Base-by-base conservation (phyloP, 2,888 invertebrate genomes). In the Coenonympha arcania region DNA sequence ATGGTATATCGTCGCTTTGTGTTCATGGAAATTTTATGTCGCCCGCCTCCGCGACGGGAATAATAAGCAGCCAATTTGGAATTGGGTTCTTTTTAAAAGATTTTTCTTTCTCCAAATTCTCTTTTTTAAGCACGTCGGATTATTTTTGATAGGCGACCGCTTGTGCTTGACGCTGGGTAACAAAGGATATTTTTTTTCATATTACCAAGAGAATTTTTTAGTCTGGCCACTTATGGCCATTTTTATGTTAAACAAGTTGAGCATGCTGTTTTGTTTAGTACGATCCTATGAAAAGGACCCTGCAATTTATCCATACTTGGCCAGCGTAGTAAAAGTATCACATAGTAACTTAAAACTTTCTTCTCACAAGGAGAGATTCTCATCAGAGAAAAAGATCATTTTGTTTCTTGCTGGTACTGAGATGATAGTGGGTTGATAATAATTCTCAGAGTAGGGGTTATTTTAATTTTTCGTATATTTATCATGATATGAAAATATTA, bases 1-100 rank as follows among this genome's bases (percentile, higher is more conserved):
- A 63, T 56, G 52, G 61, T 56, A 56, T 66, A 72, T 71, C 70
- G 69, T 73, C 69, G 70, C 73, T 76, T 75, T 78, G 76, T 77
- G 66, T 60, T 71, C 66, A 75, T 76, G 71, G 67, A 73, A 74
- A 75, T 79, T 71, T 74, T 65, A 68, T 67, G 66, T 70, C 64
- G 63, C 60, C 58, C 52, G 58, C 56, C 52, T 57, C 57, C 55
- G 61, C 60, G 60, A 54, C 55, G 61, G 58, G 65, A 70, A 71
- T 68, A 61, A 56, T 63, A 66, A 69, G 64, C 59, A 63, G 64
- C 62, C 67, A 67, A 68, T 71, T 69, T 64, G 58, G 63, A 64
- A 63, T 61, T 64, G 57, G 54, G 59, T 59, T 49, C 56, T 55
- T 63, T 66, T 59, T 60, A 50, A 60, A 63, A 64, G 61, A 55